phyloP scores from a whole-genome alignment of 2,797 vertebrate species.

The Phrynocephalus guinanensis region DNA sequence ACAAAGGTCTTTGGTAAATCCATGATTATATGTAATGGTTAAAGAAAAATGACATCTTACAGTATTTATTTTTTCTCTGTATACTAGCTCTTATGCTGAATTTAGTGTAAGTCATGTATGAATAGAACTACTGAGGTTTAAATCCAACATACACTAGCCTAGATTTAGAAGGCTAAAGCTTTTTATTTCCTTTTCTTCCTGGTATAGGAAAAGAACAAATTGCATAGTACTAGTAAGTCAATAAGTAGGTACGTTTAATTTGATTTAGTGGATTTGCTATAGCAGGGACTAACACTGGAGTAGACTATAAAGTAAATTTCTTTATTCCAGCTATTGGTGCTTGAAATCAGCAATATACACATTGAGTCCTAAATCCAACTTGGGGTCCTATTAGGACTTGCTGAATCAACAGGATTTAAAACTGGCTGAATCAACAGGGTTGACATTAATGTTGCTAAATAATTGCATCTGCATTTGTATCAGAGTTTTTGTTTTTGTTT shows the following conservation, averaged over 20 bases:
- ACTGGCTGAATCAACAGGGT: no score
- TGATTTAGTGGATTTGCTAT: no score
- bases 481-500: not conserved
- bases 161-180: conserved; percentile 12
- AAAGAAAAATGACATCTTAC: conserved; percentile 22
- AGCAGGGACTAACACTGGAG: no score
- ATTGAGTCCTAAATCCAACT: not conserved
- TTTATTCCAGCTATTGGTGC: conserved; percentile 10
- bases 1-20: not conserved
- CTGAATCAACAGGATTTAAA: no score
- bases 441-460: no score
- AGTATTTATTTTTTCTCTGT: not conserved
- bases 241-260: no score
- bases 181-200: conserved; percentile 9
- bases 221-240: not conserved
- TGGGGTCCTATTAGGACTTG: no score
- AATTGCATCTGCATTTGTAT: not conserved
- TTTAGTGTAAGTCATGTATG: not conserved
- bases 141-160: not conserved
- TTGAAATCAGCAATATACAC: not conserved
- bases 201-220: not conserved
- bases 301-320: no score
- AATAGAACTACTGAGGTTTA: conserved; percentile 23
- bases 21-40: conserved; percentile 13
- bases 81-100: not conserved